Base-by-base conservation (phyloP, 2,113 vertebrate species). In the Takifugu flavidus region DNA sequence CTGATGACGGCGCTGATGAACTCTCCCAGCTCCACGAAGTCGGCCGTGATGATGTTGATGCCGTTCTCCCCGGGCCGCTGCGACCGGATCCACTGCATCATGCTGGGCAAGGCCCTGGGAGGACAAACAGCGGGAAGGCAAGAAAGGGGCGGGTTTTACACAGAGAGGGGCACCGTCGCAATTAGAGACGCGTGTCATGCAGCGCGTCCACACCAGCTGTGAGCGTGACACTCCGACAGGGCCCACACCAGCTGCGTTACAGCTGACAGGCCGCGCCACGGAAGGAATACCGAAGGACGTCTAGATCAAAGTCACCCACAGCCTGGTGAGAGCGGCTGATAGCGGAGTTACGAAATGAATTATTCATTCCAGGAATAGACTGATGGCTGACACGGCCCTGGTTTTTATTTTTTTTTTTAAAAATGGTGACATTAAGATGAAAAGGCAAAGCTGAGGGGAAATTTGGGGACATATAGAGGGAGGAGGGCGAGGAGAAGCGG, bases 11-110 rank as follows among this genome's bases (percentile, higher is more conserved):
- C 95, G 77, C 94, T 96, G 93, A 99, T 93, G 87, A 98, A 98
- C 65, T 98, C 96, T 14, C 96, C 96, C 7, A 99, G 94, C 92
- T 99, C 96, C 87, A 98, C 96, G 85, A 99, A 99, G 88, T 99
- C 96, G 1, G 95, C 96, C 20, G 95, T 99, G 86, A 99, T 92
- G 73, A 99, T 95, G 85, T 98, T 98, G 87, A 98, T 93, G 62
- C 96, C 96, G 12, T 92, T 95, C 82, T 99, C 96, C 28, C 96
- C 96, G 0, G 96, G 94, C 61, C 94, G 92, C 89, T 99, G 96
- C 0, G 92, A 92, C 65, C 93, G 90, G 72, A 99, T 92, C 95
- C 96, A 99, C 53, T 98, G 94, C 95, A 99, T 98, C 96, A 99
- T 98, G 56, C 92, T 89, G 0, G 96, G 96, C 62, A 99, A 92